Conservation (phyloP, 2,113 vertebrate species). For the Rousettus leschenaultii region DNA sequence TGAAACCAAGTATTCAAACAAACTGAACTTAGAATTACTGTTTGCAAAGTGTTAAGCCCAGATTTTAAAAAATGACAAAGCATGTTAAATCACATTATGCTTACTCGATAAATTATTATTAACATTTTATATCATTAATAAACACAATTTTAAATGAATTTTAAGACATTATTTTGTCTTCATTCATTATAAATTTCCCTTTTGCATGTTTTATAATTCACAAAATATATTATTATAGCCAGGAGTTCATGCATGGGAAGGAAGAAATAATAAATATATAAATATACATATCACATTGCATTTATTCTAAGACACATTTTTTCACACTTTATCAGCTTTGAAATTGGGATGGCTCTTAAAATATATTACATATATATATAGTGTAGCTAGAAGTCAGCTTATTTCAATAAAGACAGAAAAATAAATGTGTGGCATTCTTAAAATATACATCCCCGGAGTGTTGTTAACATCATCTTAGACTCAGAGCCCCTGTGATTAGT, state of each 20-base stretch:
- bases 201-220: neutral
- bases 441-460: neutral
- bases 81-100: neutral
- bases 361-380: neutral
- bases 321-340: neutral
- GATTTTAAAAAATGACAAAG: neutral
- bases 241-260: neutral
- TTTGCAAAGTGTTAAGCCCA: neutral
- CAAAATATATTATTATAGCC: neutral
- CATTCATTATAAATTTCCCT: neutral
- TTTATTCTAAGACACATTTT: neutral
- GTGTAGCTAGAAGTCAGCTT: neutral
- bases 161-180: slow-evolving; percentile 18
- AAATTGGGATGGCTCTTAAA: neutral
- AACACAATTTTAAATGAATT: neutral
- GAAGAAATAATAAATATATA: neutral
- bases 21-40: neutral
- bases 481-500: neutral
- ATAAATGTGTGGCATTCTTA: neutral
- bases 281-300: neutral
- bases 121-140: neutral
- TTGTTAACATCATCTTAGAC: neutral
- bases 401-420: slow-evolving; percentile 38
- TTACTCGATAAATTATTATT: neutral
- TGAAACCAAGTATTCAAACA: neutral